phyloP scores from a whole-genome alignment of 1,140 invertebrate genomes.

The Triops cancriformis region DNA sequence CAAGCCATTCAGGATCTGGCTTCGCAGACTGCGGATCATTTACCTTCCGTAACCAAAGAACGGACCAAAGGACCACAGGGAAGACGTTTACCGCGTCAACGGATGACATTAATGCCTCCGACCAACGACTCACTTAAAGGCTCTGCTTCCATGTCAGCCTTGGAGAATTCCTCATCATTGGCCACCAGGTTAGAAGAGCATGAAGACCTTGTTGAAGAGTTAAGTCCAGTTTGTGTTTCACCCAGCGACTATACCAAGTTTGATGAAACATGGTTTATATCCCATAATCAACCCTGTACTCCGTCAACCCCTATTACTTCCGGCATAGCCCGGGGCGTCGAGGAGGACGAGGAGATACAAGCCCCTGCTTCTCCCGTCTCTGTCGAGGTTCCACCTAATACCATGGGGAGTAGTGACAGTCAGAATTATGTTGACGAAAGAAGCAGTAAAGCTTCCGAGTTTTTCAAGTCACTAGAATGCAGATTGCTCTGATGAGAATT shows the following conservation, averaged over 20 bases:
- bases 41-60: slow-evolving; percentile 32
- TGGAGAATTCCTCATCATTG: background rate
- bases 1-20: background rate
- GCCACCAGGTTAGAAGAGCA: background rate
- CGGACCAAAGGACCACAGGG: slow-evolving; percentile 35
- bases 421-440: background rate
- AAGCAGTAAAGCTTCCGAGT: background rate
- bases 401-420: background rate
- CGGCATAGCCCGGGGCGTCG: background rate
- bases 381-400: background rate
- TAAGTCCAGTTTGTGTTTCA: background rate
- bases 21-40: slow-evolving; percentile 1
- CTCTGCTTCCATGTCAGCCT: background rate
- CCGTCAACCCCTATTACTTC: background rate
- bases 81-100: slow-evolving; percentile 33
- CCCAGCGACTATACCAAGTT: background rate
- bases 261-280: background rate
- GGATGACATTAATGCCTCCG: slow-evolving; percentile 15
- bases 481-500: background rate
- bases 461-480: background rate
- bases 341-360: background rate
- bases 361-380: background rate
- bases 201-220: background rate
- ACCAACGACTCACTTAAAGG: background rate
- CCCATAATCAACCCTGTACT: background rate